Evolutionary conservation across 2,888 invertebrate species (phyloP), one percentile per base, ranked within the genome.

Genomic region (Nasonovia ribisnigri): DNA sequence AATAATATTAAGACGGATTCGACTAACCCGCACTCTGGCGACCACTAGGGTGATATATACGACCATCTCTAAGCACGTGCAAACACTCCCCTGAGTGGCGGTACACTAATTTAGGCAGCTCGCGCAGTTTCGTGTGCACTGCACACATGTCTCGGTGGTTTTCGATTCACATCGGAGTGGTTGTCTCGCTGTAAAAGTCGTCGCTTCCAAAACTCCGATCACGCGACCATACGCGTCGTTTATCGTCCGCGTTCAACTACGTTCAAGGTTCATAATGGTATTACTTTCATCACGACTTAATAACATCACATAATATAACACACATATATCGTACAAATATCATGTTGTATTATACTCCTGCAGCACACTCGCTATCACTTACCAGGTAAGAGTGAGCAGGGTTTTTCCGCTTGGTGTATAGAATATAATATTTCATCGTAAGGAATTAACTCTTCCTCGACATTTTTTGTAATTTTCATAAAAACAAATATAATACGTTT

Each of bases 131-230:
- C 77, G 77, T 8, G 77, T 36, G 77, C 36, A 77, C 77, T 20
- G 77, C 36, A 36, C 77, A 77, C 77, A 77, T 77, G 77, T 77
- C 77, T 77, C 77, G 77, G 36, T 77, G 77, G 77, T 77, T 77
- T 77, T 36, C 77, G 77, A 77, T 77, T 36, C 77, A 6, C 77
- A 42, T 77, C 77, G 77, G 36, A 20, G 36, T 20, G 77, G 77
- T 77, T 2, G 77, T 77, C 36, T 36, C 36, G 77, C 77, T 36
- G 42, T 77, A 77, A 77, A 77, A 77, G n/a, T 77, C 77, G 77
- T 42, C 77, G 77, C 36, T 77, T 77, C 36, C 36, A 77, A 36
- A 77, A 77, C 77, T 77, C 77, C 77, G 77, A 42, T 36, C 20
- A 20, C 77, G 67, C 16, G 67, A 36, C 6, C 36, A 77, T 8